Evolutionary conservation across 1,140 invertebrate species (phyloP), one percentile per base, ranked within the genome.

Genomic region (Trialeurodes vaporariorum): DNA sequence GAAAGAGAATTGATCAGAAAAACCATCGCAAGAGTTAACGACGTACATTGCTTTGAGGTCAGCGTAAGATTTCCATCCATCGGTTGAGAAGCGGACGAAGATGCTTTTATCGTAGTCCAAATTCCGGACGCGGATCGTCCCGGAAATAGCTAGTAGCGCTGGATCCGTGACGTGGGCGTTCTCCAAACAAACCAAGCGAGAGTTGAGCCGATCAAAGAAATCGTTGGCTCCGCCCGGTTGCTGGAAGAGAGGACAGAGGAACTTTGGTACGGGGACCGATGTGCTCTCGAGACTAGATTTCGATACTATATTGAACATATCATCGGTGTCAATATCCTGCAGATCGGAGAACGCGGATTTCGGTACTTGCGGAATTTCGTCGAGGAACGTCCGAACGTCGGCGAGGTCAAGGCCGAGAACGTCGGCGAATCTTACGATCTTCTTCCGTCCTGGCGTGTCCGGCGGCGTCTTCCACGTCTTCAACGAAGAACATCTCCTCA

Each of bases 401-500:
- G 92, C 93, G 69, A 98, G 80, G 80, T 98, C 94, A 9, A 98
- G 80, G 0, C 95, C 95, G 27, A 98, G 79, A 0, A 92, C 93
- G 75, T 98, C 95, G 0, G 94, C 95, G 77, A 98, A 98, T 22
- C 94, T 83, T 0, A 97, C 94, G 40, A 95, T 95, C 79, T 97
- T 98, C 77, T 96, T 97, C 0, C 89, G 81, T 1, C 88, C 86
- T 0, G 92, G 91, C 12, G 91, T 93, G 34, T 49, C 34, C 34
- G 34, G 34, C 34, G 34, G 34, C 34, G 34, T 49, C 34, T 49
- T 49, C 34, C 34, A 49, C 34, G 34, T 49, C 34, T 49, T 49
- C 34, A 49, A 17, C 34, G 34, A 49, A 5, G 34, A 49, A 17
- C 34, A 9, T 5, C 34, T 5, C 5, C 34, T 5, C 34, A 49